Evolutionary conservation across 2,113 vertebrate species (phyloP).

Genomic region (Nesospiza acunhae): DNA sequence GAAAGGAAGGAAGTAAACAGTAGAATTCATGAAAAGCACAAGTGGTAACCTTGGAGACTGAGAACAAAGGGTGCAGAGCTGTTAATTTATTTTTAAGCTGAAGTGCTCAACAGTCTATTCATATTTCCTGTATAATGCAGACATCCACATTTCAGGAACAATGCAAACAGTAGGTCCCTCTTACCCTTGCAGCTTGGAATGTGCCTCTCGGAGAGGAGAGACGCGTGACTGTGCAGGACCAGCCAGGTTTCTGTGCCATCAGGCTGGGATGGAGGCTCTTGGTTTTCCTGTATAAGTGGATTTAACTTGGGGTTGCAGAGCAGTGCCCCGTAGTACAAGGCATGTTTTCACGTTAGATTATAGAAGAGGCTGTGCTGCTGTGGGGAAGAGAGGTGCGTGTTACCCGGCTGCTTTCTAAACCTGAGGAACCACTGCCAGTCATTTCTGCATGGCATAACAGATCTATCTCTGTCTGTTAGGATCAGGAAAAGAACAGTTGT

Average conservation of each 20-base stretch:
- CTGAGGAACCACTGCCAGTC: neutral
- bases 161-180: neutral
- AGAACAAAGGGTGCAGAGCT: neutral
- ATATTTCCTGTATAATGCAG: neutral
- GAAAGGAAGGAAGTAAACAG: neutral
- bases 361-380: neutral
- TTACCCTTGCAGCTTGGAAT: neutral
- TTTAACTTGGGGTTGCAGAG: neutral
- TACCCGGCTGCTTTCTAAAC: neutral
- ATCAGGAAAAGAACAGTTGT: neutral
- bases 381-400: neutral
- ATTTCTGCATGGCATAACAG: neutral
- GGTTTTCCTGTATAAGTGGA: neutral
- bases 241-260: neutral
- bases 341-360: neutral
- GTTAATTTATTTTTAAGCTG: neutral
- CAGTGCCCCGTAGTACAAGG: neutral
- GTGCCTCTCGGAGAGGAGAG: neutral
- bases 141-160: neutral
- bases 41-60: slow-evolving; percentile 49
- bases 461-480: neutral
- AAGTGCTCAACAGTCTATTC: neutral
- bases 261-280: neutral
- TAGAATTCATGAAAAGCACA: neutral
- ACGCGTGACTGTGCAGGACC: neutral